phyloP scores from a whole-genome alignment of 2,113 vertebrate genomes.

The Phyllostomus hastatus region DNA sequence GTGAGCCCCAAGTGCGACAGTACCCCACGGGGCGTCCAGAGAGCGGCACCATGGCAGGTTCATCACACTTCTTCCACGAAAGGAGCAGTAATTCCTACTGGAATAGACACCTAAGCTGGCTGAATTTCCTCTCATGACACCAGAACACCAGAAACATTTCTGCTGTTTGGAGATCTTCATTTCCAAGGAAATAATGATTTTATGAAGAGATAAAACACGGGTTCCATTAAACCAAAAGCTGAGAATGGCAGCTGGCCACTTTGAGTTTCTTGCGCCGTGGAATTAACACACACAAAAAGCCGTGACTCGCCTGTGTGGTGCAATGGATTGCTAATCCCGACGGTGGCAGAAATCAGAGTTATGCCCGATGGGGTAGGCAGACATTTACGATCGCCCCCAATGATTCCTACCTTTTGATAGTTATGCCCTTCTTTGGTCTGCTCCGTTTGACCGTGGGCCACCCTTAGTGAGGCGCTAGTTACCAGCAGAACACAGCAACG shows the following conservation, averaged over 20 bases:
- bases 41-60: neutral
- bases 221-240: neutral
- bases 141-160: neutral
- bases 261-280: neutral
- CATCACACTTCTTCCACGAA: neutral
- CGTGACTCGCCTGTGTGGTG: neutral
- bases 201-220: neutral
- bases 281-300: neutral
- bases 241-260: neutral
- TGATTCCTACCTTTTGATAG: neutral
- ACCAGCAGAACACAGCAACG: neutral
- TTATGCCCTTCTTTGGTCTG: neutral
- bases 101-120: neutral
- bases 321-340: neutral
- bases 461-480: neutral
- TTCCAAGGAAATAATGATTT: neutral
- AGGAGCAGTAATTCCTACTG: neutral
- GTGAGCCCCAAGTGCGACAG: too few relatives aligned
- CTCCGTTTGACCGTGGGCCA: neutral
- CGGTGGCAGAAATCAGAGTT: neutral
- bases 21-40: neutral
- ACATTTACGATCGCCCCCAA: neutral
- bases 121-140: neutral
- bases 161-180: neutral
- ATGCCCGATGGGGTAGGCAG: neutral